Evolutionary conservation across 2,797 vertebrate genomes (phyloP).

Genomic region (Scarus forsteni): DNA sequence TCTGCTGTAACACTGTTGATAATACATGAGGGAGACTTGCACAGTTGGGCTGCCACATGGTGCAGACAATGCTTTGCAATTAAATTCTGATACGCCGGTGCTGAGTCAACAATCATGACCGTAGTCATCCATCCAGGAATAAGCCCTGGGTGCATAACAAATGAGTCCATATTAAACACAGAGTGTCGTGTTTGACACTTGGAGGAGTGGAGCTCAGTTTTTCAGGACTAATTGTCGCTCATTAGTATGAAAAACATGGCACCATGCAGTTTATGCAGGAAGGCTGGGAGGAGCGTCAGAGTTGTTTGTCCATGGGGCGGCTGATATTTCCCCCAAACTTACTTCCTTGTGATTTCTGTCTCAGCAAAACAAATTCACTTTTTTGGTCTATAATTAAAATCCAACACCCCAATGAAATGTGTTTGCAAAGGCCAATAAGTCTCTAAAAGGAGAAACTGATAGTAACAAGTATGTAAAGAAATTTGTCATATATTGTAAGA

Average conservation of each 20-base stretch:
- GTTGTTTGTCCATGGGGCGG: conserved; percentile 40
- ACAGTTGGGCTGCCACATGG: conserved; percentile 30
- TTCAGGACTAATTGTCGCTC: conserved; percentile 74
- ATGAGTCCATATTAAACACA: conserved; percentile 69
- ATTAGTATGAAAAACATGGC: conserved; percentile 74
- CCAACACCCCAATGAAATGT: too few species aligned
- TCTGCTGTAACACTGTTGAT: conserved; percentile 30
- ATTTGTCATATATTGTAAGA: too few species aligned
- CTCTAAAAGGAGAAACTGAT: too few species aligned
- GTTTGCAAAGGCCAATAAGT: too few species aligned
- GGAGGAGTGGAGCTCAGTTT: conserved; percentile 57
- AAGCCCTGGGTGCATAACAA: conserved; percentile 65
- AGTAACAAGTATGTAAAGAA: too few species aligned
- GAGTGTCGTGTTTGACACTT: conserved; percentile 67
- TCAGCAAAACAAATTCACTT: too few species aligned
- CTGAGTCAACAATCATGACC: conserved; percentile 76
- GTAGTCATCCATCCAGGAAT: conserved; percentile 67
- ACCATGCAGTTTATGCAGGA: conserved; percentile 50
- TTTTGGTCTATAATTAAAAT: too few species aligned
- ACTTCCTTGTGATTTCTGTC: too few species aligned
- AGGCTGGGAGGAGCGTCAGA: conserved; percentile 36
- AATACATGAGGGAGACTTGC: conserved; percentile 30
- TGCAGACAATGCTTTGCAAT: conserved; percentile 52
- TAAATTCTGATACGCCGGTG: conserved; percentile 55
- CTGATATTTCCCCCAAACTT: conserved; percentile 7